phyloP scores from a whole-genome alignment of 2,797 vertebrate genomes.

The Pelobates cultripes region DNA sequence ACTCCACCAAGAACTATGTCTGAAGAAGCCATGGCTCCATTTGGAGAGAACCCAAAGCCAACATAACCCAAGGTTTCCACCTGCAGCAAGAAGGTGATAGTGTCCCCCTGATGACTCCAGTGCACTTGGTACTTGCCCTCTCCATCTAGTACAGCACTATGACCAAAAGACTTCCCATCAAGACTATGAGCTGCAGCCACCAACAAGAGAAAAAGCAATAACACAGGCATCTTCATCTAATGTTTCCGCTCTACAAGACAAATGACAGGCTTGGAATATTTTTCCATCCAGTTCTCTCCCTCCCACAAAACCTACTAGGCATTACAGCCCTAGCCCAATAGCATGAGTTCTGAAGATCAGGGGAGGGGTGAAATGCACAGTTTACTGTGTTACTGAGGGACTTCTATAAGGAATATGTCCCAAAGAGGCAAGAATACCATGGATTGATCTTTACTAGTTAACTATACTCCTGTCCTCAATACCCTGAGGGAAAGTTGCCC shows the following conservation, averaged over 20 bases:
- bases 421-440: conserved; percentile 34
- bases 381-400: not conserved
- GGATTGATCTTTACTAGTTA: conserved; percentile 25
- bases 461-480: not conserved
- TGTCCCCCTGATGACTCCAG: conserved; percentile 72
- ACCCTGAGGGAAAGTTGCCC: conserved; percentile 35
- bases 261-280: conserved; percentile 4
- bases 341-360: conserved; percentile 17
- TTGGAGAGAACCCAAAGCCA: conserved; percentile 83
- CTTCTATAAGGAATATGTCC: conserved; percentile 8
- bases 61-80: conserved; percentile 82
- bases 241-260: conserved; percentile 7
- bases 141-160: conserved; percentile 74
- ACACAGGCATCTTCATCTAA: conserved; percentile 50
- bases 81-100: conserved; percentile 76
- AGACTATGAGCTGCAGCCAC: conserved; percentile 46
- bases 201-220: conserved; percentile 53
- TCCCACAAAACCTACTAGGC: conserved; percentile 24
- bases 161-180: conserved; percentile 62
- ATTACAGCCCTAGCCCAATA: conserved; percentile 17
- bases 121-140: conserved; percentile 72
- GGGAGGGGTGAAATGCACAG: conserved; percentile 20
- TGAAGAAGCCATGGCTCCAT: conserved; percentile 79
- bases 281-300: conserved; percentile 17
- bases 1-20: conserved; percentile 85